Base-by-base conservation (phyloP, 2,888 invertebrate genomes). In the Nomada flava region DNA sequence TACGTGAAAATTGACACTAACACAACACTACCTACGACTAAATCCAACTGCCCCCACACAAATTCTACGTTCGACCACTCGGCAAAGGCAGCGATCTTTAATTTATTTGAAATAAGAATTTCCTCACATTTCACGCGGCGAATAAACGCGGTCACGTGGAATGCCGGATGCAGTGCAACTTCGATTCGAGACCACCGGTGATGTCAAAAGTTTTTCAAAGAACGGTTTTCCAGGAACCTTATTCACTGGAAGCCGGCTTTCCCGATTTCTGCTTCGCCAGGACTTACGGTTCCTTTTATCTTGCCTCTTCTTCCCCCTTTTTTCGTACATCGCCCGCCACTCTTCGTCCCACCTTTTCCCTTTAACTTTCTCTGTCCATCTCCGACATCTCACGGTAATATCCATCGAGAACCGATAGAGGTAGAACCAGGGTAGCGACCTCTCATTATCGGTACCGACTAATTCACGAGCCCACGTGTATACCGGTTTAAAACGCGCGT, bases 381-480 rank as follows among this genome's bases (percentile, higher is more conserved):
- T 57, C 20, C 0, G 50, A 50, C 73, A 42, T 75, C 78, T 74
- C 42, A 76, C 63, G 62, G 65, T 83, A 77, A 78, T 79, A 81
- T 73, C 76, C 75, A 59, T 75, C 53, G 67, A 29, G 59, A 11
- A 64, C 60, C 77, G 23, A 71, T 53, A 20, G 62, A 77, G 65
- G 62, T 64, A 53, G 57, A 76, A 20, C 62, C 60, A 42, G 59
- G 53, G 53, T 50, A 81, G 77, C 85, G 87, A 84, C 87, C 87
- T 88, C 86, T 88, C 76, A 88, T 89, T 89, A 89, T 76, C 72
- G 73, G 53, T 79, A 84, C 89, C 88, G 87, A 76, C 89, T 88
- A 89, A 89, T 88, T 88, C 84, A 76, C 79, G 44, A 76, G 84
- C 75, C 69, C 85, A 70, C 74, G 44, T 63, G 77, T 79, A 73